Conservation (phyloP, 1,140 invertebrate genomes). For the Eumeta japonica region DNA sequence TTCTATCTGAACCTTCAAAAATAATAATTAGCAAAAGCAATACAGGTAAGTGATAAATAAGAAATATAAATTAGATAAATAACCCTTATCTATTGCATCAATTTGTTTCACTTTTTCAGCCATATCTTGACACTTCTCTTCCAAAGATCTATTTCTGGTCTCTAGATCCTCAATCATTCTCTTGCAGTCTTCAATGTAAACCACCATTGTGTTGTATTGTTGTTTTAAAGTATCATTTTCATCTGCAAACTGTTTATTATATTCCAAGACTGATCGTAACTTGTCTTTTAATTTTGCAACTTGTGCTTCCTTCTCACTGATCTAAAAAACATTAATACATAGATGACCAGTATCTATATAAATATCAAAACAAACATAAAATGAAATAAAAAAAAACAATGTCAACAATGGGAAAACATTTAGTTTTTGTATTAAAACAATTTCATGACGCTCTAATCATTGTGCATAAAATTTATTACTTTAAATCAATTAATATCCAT, state of each 20-base stretch:
- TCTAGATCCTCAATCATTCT: conserved; percentile 29
- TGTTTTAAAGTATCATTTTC: conserved; percentile 36
- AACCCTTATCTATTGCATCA: conserved; percentile 49
- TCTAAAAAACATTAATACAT: conserved; percentile 22
- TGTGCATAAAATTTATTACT: neutral
- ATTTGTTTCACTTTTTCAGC: conserved; percentile 41
- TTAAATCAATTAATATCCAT: too few species aligned
- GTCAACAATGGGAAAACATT: too few species aligned
- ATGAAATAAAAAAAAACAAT: too few species aligned
- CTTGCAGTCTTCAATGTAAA: conserved; percentile 42
- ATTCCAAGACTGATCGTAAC: conserved; percentile 36
- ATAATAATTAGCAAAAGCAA: neutral
- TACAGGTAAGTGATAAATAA: conserved; percentile 1
- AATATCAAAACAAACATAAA: too few species aligned
- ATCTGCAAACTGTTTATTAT: conserved; percentile 41
- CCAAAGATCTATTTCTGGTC: conserved; percentile 25
- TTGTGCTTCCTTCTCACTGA: conserved; percentile 37
- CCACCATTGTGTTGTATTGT: conserved; percentile 27
- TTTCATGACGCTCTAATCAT: too few species aligned
- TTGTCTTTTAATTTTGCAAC: conserved; percentile 43
- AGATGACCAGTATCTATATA: neutral
- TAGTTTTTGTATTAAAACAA: too few species aligned
- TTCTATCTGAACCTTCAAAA: too few species aligned
- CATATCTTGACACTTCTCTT: conserved; percentile 37
- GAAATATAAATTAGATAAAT: conserved; percentile 8